These are phyloP conservation scores for Rhipidura dahli DNA, from an alignment of 2,113 vertebrate species.

Conservation along the genomic window DNA sequence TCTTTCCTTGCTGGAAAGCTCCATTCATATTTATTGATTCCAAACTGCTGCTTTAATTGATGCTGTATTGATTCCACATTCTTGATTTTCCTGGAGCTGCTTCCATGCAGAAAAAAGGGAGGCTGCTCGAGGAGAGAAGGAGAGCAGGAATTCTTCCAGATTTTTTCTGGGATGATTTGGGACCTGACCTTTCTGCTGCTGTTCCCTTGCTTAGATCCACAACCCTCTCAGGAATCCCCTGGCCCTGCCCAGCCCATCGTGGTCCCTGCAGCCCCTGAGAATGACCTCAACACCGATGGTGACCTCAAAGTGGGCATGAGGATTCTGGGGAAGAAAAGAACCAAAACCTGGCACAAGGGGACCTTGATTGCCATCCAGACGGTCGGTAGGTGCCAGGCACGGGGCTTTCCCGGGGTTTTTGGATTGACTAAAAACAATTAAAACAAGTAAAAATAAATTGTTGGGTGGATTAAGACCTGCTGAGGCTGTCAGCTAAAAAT, in stretches of 20 bases:
- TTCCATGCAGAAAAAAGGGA: not conserved
- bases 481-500: constrained; percentile 78
- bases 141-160: fast-evolving
- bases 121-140: not conserved
- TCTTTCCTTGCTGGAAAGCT: not conserved
- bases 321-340: constrained; percentile 95
- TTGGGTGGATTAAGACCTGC: constrained; percentile 82
- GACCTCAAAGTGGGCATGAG: constrained; percentile 87
- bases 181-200: fast-evolving
- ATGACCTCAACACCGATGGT: constrained; percentile 81
- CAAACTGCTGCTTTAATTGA: fast-evolving
- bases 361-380: constrained; percentile 87
- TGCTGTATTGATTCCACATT: fast-evolving
- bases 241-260: not conserved
- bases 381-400: constrained; percentile 62
- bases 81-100: fast-evolving
- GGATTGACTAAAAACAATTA: constrained; percentile 87
- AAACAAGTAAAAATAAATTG: constrained; percentile 86
- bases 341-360: constrained; percentile 95
- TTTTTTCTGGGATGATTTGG: fast-evolving
- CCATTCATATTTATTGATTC: fast-evolving
- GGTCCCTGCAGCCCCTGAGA: constrained; percentile 48
- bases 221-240: not conserved
- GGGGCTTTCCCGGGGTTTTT: fast-evolving
- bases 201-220: not conserved